Evolutionary conservation across 2,797 vertebrate genomes (phyloP), one percentile per base, ranked within the genome.

Genomic region (Caiman crocodilus): DNA sequence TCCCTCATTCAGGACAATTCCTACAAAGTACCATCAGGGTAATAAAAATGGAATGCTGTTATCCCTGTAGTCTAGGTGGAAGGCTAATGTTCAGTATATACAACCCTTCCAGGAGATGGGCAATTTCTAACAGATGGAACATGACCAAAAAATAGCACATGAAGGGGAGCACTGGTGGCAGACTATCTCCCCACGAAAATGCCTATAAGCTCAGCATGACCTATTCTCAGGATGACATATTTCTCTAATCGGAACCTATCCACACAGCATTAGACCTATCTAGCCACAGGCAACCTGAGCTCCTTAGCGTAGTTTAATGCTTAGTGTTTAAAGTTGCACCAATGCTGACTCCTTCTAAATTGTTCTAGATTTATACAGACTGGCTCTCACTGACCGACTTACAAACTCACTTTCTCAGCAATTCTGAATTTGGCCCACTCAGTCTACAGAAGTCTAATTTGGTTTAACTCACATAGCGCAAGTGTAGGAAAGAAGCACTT

Each of bases 271-370:
- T 71, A 32, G 18, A 42, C 32, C 14, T 32, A 23, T 2, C 32
- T 89, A 91, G 87, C 76, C 59, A 78, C 79, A 91, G 94, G 83
- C 87, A 93, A 94, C 92, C 94, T 86, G 96, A 79, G 89, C 74
- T 96, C 96, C 94, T 95, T 75, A 90, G 95, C 93, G 94, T 95
- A 95, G 95, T 50, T 50, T 50, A 50, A 50, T 11, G 42, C 9
- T 50, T 50, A 50, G 42, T 50, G 42, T 50, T 50, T 50, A 50
- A 50, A 50, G n/a, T 35, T 84, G 57, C 85, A 56, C n/a, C 77
- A 32, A 5, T 7, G 23, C 11, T 75, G 63, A 90, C 83, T 5
- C 4, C 82, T 91, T 89, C 71, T 92, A 79, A 23, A 13, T 85
- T 89, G 77, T 74, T 84, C 57, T 55, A 87, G 63, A 92, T 91